Evolutionary conservation across 2,113 vertebrate species (phyloP).

Genomic region (Noctilio leporinus): DNA sequence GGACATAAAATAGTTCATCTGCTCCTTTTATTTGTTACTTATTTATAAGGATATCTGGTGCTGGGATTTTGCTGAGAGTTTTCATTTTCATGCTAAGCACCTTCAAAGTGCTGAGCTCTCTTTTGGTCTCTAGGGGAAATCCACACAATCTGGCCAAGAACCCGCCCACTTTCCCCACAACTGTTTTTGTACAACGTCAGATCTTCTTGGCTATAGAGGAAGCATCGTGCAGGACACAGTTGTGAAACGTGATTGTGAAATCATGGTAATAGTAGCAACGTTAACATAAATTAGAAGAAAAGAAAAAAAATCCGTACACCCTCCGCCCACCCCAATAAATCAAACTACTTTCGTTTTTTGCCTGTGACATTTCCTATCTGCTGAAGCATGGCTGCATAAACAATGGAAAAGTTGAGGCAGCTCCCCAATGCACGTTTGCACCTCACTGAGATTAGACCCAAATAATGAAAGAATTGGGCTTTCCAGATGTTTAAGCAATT

Average conservation of each 20-base stretch:
- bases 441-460: not conserved
- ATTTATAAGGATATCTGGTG: not conserved
- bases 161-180: not conserved
- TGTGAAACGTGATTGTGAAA: not conserved
- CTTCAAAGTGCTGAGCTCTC: not conserved
- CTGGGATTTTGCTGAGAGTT: not conserved
- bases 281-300: not conserved
- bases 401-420: not conserved
- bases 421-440: not conserved
- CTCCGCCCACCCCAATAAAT: not conserved
- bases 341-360: not conserved
- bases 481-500: not conserved
- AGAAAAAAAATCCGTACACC: not conserved
- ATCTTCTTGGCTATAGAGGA: not conserved
- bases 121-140: not conserved
- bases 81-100: not conserved
- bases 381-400: not conserved
- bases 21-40: not conserved
- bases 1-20: not conserved
- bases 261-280: not conserved
- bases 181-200: not conserved
- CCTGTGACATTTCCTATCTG: not conserved
- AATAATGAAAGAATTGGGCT: not conserved
- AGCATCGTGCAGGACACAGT: not conserved
- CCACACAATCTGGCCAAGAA: not conserved